Evolutionary conservation across 2,888 invertebrate genomes (phyloP), one percentile per base, ranked within the genome.

Genomic region (Belgica antarctica): DNA sequence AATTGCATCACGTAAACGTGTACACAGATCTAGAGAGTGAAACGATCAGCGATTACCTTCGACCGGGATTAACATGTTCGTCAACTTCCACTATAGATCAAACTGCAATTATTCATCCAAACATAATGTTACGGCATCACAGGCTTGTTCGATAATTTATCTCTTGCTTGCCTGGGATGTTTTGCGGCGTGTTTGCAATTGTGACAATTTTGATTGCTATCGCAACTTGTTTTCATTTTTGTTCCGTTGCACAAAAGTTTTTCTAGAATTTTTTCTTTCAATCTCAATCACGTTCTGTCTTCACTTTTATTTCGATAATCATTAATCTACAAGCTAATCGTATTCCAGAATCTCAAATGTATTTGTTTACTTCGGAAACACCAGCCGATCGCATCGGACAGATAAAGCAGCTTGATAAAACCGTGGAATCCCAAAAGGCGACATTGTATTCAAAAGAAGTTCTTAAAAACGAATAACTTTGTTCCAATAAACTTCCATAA

Each of bases 401-500:
- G 63, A 63, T 63, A 63, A 41, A 63, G 28, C 5, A 27, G 61
- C 25, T 27, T 15, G 25, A 61, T 61, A 61, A 61, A 61, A 15
- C 41, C 41, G 41, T 41, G 41, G 41, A 12, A 41, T 41, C 41
- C n/a, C 41, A 15, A 41, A 15, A 2, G 41, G n/a, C n/a, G n/a
- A n/a, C n/a, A n/a, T n/a, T n/a, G n/a, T n/a, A n/a, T n/a, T n/a
- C n/a, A 34, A 34, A 34, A 34, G 34, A 34, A 41, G 41, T 1
- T 12, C 27, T 62, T 62, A 8, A 62, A 62, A 28, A 31, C 46
- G 47, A 65, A 65, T 65, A 46, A 63, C 36, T 63, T 41, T 46
- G 46, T 63, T 63, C 19, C 28, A 70, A 61, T 70, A 36, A 70
- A 70, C 27, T 70, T 70, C 36, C 34, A 70, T 70, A 70, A 70